These are phyloP conservation scores for Teleopsis dalmanni DNA, from an alignment of 1,140 invertebrate genomes.

Conservation along the genomic window DNA sequence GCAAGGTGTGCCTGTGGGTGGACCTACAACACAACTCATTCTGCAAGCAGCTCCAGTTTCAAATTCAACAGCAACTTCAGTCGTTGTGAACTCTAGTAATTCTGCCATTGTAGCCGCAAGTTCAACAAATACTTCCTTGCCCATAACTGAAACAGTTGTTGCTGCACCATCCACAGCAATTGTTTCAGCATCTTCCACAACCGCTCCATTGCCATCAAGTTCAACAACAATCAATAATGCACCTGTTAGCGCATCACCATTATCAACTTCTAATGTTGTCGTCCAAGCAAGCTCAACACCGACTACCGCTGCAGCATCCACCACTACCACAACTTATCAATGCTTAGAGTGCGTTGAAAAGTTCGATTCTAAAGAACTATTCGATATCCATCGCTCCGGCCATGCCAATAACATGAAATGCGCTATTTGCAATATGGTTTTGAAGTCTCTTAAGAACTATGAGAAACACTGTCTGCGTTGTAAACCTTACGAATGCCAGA, in stretches of 20 bases:
- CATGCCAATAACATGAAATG: constrained; percentile 44
- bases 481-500: constrained; percentile 43
- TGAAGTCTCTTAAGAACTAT: constrained; percentile 40
- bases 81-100: constrained; percentile 9
- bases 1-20: constrained; percentile 19
- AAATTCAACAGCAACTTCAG: constrained; percentile 4
- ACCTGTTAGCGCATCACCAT: constrained; percentile 1
- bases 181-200: neutral
- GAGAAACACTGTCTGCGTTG: constrained; percentile 42
- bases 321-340: constrained; percentile 23
- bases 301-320: constrained; percentile 6
- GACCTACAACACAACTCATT: constrained; percentile 32
- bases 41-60: constrained; percentile 22
- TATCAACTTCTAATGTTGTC: constrained; percentile 6
- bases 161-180: constrained; percentile 12
- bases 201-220: constrained; percentile 1
- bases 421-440: constrained; percentile 41
- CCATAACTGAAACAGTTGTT: constrained; percentile 9
- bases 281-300: constrained; percentile 9
- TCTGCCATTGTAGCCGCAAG: neutral
- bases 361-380: constrained; percentile 40
- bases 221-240: too few relatives aligned
- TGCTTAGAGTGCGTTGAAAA: constrained; percentile 40
- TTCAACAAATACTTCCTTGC: constrained; percentile 13
- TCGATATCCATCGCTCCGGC: constrained; percentile 39